Evolutionary conservation across 2,797 vertebrate genomes (phyloP).

Genomic region (Balearica regulorum): DNA sequence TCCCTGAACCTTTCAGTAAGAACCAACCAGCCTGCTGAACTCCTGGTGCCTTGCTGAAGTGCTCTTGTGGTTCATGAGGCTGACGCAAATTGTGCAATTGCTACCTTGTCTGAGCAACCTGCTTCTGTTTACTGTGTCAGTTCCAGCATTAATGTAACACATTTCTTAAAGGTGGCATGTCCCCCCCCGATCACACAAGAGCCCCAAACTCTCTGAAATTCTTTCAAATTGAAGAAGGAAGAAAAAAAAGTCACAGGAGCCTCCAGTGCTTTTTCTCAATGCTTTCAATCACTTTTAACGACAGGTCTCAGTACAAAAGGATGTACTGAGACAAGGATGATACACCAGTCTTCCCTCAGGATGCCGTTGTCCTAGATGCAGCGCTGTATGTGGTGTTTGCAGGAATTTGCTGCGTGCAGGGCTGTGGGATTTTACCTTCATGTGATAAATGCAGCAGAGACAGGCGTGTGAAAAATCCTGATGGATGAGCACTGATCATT

Average conservation of each 20-base stretch:
- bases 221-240: neutral
- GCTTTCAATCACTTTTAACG: neutral
- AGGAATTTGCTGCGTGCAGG: neutral
- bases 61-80: rapidly evolving
- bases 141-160: neutral
- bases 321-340: neutral
- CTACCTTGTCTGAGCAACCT: neutral
- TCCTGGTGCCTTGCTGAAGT: neutral
- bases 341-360: neutral
- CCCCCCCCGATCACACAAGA: neutral
- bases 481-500: neutral
- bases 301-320: neutral
- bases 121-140: neutral
- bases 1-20: neutral
- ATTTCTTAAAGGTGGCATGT: neutral
- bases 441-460: neutral
- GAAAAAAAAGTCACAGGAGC: neutral
- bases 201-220: neutral
- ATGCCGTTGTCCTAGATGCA: neutral
- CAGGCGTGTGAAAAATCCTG: neutral
- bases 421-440: neutral
- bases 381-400: neutral
- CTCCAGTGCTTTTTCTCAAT: neutral
- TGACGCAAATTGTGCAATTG: neutral
- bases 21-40: rapidly evolving